Base-by-base conservation (phyloP, 2,888 invertebrate species). In the Acronicta aceris region DNA sequence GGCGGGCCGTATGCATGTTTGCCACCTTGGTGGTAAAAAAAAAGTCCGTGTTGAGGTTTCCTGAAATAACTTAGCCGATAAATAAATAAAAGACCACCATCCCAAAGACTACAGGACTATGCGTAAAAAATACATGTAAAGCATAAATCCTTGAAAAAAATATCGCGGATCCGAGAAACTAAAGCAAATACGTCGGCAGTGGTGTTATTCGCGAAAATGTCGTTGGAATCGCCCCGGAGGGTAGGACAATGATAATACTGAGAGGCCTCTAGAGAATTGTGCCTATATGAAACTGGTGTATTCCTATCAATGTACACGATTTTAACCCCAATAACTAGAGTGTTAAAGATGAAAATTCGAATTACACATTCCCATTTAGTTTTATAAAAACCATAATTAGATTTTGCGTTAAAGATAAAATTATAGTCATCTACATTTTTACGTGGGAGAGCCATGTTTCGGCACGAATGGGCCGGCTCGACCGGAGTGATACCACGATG, bases 241-340 rank as follows among this genome's bases (percentile, higher is more conserved):
- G 74, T 74, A 76, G 74, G 78, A 83, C 82, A 84, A 82, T 83
- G 82, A 82, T 81, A 83, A 84, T 84, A 82, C 79, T 78, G 83
- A 84, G 75, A 76, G 80, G 62, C 60, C 86, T 66, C 78, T 60
- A 52, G 79, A 74, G 84, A 73, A 46, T 79, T 71, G 53, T 59
- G 68, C 62, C 75, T 71, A 59, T 56, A 59, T 64, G 56, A 70
- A 63, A 16, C 7, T 36, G 27, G 12, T 12, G 9, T n/a, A 38
- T 17, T 79, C 60, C 4, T 49, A 69, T 65, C 65, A 55, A 30
- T 55, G 74, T 65, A 5, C 12, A 0, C 21, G 43, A 21, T 51
- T 82, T 84, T 16, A 59, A 71, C 16, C 16, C 2, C 13, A 27
- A 16, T 21, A 21, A 21, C 21, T 21, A 38, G 0, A 5, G 4